Evolutionary conservation across 2,113 vertebrate species (phyloP).

Genomic region (Alethe castanea): DNA sequence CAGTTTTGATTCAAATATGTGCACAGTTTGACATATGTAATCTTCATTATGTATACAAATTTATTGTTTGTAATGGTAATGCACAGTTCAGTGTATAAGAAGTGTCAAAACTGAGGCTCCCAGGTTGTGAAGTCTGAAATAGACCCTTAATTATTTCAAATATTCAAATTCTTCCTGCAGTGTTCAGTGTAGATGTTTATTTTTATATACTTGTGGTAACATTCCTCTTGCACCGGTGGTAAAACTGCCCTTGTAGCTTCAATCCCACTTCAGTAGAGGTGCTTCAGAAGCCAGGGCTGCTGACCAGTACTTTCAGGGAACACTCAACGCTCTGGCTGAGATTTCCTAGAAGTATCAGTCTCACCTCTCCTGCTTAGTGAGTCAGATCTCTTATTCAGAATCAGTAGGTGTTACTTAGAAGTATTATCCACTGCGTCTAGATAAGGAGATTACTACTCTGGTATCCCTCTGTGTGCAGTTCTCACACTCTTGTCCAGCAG

Average conservation of each 20-base stretch:
- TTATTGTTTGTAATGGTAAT: neutral
- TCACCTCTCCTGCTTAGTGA: neutral
- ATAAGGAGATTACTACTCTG: neutral
- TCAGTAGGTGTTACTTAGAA: neutral
- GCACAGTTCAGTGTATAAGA: neutral
- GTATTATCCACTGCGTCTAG: neutral
- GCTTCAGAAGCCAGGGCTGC: neutral
- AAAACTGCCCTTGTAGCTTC: neutral
- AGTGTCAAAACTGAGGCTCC: neutral
- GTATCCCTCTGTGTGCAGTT: neutral
- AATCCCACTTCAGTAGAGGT: rapidly evolving
- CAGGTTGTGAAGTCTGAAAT: neutral
- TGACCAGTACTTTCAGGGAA: neutral
- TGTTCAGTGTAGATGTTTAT: neutral
- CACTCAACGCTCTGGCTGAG: neutral
- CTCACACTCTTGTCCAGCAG: neutral
- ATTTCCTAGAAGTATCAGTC: neutral
- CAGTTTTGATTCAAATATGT: neutral
- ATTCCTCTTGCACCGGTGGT: neutral
- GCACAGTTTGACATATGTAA: neutral
- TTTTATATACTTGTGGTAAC: neutral
- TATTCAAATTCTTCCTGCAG: neutral
- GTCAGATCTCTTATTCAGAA: neutral
- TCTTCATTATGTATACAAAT: neutral
- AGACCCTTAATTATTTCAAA: neutral